These are phyloP conservation scores for Eristalis arbustorum DNA, from an alignment of 2,888 invertebrate genomes.

Conservation along the genomic window DNA sequence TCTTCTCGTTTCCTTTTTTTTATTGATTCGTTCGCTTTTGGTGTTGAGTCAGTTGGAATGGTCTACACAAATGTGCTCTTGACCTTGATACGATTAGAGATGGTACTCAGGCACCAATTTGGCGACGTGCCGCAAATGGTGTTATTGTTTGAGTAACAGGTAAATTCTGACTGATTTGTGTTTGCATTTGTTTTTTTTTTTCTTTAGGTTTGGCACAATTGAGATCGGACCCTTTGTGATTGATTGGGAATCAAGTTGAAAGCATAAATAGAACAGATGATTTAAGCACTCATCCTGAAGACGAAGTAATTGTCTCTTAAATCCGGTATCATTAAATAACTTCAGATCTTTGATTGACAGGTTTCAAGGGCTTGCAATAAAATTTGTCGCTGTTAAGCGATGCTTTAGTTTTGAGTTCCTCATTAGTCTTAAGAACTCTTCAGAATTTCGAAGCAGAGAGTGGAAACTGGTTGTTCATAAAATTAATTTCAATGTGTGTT, in stretches of 20 bases:
- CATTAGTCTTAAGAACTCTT: too few species aligned
- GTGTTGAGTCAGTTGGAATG: background rate
- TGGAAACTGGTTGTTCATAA: too few species aligned
- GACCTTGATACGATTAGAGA: background rate
- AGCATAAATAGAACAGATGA: background rate
- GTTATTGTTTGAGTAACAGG: background rate
- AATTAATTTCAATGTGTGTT: too few species aligned
- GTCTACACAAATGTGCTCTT: background rate
- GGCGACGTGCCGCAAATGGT: background rate
- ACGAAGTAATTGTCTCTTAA: too few species aligned
- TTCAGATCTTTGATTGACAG: too few species aligned
- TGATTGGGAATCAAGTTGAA: background rate
- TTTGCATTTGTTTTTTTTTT: background rate
- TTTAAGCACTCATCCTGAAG: too few species aligned
- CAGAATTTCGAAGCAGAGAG: too few species aligned
- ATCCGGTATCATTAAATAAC: too few species aligned
- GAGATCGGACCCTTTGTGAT: background rate
- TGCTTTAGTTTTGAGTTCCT: too few species aligned
- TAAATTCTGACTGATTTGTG: background rate
- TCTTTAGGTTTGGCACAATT: background rate
- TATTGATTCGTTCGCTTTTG: background rate
- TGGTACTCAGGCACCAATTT: background rate
- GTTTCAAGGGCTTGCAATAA: too few species aligned
- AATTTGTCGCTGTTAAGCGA: too few species aligned
- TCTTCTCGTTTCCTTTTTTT: slow-evolving; percentile 11